phyloP scores from a whole-genome alignment of 2,888 invertebrate species.

The Caenorhabditis doughertyi region DNA sequence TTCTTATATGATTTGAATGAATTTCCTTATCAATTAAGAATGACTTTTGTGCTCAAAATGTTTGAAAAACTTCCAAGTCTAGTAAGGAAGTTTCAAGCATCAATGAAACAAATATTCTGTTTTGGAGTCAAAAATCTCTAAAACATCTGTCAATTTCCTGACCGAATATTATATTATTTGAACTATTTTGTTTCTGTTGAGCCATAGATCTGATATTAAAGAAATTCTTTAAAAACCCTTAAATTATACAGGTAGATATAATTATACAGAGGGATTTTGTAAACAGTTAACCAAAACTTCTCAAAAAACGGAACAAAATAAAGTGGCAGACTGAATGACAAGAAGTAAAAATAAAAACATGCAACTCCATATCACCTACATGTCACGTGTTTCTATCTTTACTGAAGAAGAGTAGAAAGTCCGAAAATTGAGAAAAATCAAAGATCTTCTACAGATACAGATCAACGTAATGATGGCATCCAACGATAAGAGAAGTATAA shows the following conservation, averaged over 20 bases:
- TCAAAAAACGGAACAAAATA: not conserved
- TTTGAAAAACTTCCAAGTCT: not conserved
- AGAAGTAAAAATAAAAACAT: not conserved
- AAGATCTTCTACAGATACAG: slow-evolving; percentile 20
- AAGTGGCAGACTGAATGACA: not conserved
- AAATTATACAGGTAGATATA: too few species aligned
- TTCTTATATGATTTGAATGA: not conserved
- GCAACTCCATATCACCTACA: slow-evolving; percentile 21
- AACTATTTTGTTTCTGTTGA: too few species aligned
- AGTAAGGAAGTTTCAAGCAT: slow-evolving; percentile 7
- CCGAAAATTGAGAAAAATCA: slow-evolving; percentile 3
- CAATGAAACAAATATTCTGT: slow-evolving; percentile 2
- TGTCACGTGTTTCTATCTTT: slow-evolving; percentile 29
- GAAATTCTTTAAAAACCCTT: too few species aligned
- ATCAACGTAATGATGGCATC: not conserved
- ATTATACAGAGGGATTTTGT: too few species aligned
- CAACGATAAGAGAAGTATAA: not conserved
- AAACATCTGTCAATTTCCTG: too few species aligned
- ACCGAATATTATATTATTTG: too few species aligned
- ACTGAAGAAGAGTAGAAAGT: slow-evolving; percentile 18
- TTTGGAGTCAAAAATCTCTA: too few species aligned
- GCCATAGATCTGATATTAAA: too few species aligned
- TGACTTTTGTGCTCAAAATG: not conserved
- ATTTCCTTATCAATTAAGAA: not conserved
- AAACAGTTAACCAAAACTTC: too few species aligned